Percentiles rank a stretch among this genome's conserved stretches.
phyloP scores from a whole-genome alignment of 2,797 vertebrate species.

The Pristis pectinata region DNA sequence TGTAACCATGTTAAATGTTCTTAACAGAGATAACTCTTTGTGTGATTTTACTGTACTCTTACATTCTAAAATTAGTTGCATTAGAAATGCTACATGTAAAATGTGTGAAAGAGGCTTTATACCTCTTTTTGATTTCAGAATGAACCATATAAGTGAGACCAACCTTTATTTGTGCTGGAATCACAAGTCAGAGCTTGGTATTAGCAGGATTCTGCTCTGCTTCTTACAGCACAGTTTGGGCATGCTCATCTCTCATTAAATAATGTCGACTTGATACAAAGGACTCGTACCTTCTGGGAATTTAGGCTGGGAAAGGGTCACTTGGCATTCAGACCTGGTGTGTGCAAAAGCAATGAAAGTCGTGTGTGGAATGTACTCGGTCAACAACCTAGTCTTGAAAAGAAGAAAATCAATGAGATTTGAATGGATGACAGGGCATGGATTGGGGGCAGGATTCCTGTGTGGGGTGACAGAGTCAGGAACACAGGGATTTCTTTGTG shows the following conservation, averaged over 20 bases:
- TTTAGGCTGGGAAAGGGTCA: background rate
- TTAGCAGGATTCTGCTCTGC: background rate
- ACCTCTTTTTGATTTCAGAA: background rate
- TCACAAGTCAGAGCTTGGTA: background rate
- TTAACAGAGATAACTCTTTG: too few relatives aligned
- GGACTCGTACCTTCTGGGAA: background rate
- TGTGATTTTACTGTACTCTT: too few relatives aligned
- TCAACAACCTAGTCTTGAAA: background rate
- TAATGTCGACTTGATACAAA: background rate
- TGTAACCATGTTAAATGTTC: too few relatives aligned
- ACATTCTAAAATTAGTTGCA: background rate
- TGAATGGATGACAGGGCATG: background rate
- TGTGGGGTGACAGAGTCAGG: background rate
- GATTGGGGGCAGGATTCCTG: background rate
- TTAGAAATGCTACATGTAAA: background rate
- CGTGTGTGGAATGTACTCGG: background rate
- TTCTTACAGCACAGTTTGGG: background rate
- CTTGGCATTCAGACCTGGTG: conserved; percentile 4
- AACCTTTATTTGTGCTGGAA: background rate
- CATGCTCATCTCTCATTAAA: conserved; percentile 4
- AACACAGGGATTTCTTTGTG: background rate
- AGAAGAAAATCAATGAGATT: background rate
- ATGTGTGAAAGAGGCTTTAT: background rate
- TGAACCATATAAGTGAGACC: background rate
- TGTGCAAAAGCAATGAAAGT: background rate